These are phyloP conservation scores for Uloborus plumipes DNA, from an alignment of 2,888 invertebrate species.

Conservation along the genomic window DNA sequence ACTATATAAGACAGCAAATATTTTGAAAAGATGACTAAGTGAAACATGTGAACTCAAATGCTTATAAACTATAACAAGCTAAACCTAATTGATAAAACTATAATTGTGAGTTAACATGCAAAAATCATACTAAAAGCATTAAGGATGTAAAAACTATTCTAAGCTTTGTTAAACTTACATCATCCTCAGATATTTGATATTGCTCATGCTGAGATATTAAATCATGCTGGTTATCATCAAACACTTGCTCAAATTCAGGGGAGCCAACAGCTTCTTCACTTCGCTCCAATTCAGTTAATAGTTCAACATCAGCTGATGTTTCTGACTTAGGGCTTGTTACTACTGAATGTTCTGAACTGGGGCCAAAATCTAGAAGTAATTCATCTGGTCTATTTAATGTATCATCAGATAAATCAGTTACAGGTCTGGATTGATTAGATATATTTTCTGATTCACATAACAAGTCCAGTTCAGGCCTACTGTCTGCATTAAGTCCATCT, in stretches of 20 bases:
- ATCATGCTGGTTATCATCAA: slow-evolving; percentile 64
- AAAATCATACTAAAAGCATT: background rate
- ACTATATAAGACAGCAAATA: too few relatives aligned
- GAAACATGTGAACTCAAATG: too few relatives aligned
- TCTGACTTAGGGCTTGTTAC: slow-evolving; percentile 46
- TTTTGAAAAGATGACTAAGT: too few relatives aligned
- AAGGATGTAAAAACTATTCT: background rate
- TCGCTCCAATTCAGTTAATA: slow-evolving; percentile 55
- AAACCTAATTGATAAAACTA: too few relatives aligned
- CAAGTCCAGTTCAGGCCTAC: too few relatives aligned
- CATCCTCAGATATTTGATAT: slow-evolving; percentile 48
- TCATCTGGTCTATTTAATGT: slow-evolving; percentile 28
- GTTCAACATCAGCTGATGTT: slow-evolving; percentile 47
- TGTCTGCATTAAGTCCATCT: slow-evolving; percentile 13
- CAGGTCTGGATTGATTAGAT: background rate
- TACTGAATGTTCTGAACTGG: slow-evolving; percentile 38
- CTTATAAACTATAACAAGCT: too few relatives aligned
- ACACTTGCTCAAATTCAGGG: slow-evolving; percentile 54
- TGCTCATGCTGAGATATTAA: slow-evolving; percentile 51
- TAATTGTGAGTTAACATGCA: too few relatives aligned
- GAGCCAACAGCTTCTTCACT: slow-evolving; percentile 52
- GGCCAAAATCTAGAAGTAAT: slow-evolving; percentile 35
- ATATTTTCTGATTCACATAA: slow-evolving; percentile 6
- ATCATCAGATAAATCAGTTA: slow-evolving; percentile 13
- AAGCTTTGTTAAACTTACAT: slow-evolving; percentile 52